A percentile compares a stretch with the other conserved stretches of the same genome.
Conservation (phyloP, 2,797 vertebrate species). For the Aulostomus chinensis region DNA sequence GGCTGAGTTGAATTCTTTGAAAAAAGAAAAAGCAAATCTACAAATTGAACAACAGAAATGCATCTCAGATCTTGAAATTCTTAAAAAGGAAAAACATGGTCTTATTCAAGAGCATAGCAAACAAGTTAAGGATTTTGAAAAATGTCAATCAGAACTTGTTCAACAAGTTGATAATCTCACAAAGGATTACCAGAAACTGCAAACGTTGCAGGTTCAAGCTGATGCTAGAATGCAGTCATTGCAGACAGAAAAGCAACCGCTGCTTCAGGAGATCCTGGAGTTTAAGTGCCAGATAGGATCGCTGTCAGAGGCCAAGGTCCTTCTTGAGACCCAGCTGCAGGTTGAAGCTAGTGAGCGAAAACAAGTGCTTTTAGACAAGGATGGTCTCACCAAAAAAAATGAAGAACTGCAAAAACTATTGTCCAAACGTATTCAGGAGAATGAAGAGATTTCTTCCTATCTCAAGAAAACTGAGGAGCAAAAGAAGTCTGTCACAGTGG, state of each 20-base stretch:
- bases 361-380: constrained; percentile 59
- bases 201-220: constrained; percentile 63
- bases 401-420: constrained; percentile 74
- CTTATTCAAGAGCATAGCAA: constrained; percentile 76
- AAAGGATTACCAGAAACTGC: constrained; percentile 67
- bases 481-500: constrained; percentile 67
- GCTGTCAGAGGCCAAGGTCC: constrained; percentile 72
- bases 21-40: constrained; percentile 71
- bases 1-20: constrained; percentile 60
- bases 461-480: constrained; percentile 67
- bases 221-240: constrained; percentile 55
- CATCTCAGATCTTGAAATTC: constrained; percentile 66
- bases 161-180: constrained; percentile 73
- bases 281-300: constrained; percentile 71
- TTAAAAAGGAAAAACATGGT: constrained; percentile 72
- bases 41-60: constrained; percentile 73
- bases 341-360: constrained; percentile 73
- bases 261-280: constrained; percentile 63
- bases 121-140: constrained; percentile 66
- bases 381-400: constrained; percentile 70
- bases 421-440: constrained; percentile 68
- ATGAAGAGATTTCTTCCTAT: constrained; percentile 57
- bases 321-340: constrained; percentile 69
- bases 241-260: constrained; percentile 69
- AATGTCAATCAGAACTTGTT: constrained; percentile 62